Evolutionary conservation across 2,888 invertebrate genomes (phyloP).

Genomic region (Lithophane ornitopus): DNA sequence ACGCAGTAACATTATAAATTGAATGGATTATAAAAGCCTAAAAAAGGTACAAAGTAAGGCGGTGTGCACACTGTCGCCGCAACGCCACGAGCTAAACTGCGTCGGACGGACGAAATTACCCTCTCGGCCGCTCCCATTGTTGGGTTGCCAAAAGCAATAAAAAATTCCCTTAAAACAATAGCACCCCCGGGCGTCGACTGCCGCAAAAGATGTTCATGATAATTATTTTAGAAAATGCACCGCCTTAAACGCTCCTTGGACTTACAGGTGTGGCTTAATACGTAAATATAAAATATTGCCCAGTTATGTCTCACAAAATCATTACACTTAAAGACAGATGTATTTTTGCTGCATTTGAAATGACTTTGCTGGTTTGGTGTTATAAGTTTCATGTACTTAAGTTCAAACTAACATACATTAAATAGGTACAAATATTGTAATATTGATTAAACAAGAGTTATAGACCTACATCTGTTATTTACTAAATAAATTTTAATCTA

Average conservation of each 20-base stretch:
- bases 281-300: conserved; percentile 71
- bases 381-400: neutral
- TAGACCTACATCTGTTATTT: neutral
- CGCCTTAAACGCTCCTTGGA: conserved; percentile 87
- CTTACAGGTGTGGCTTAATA: conserved; percentile 84
- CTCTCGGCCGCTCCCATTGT: conserved; percentile 86
- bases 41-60: conserved; percentile 72
- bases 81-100: conserved; percentile 77
- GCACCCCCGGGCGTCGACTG: conserved; percentile 86
- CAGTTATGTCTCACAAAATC: conserved; percentile 59
- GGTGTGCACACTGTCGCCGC: conserved; percentile 74
- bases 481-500: conserved; percentile 2
- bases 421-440: neutral
- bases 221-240: conserved; percentile 87
- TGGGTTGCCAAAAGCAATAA: conserved; percentile 88
- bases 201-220: conserved; percentile 87
- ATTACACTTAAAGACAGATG: conserved; percentile 42
- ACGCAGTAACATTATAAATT: conserved; percentile 68
- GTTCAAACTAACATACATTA: too few relatives aligned
- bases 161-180: conserved; percentile 89
- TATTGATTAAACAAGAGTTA: conserved; percentile 5
- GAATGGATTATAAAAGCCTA: conserved; percentile 69
- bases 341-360: conserved; percentile 45
- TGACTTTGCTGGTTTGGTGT: conserved; percentile 7
- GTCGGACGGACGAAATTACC: conserved; percentile 82